These are phyloP conservation scores for Pogoniulus pusillus DNA, from an alignment of 2,797 vertebrate species.

Conservation along the genomic window DNA sequence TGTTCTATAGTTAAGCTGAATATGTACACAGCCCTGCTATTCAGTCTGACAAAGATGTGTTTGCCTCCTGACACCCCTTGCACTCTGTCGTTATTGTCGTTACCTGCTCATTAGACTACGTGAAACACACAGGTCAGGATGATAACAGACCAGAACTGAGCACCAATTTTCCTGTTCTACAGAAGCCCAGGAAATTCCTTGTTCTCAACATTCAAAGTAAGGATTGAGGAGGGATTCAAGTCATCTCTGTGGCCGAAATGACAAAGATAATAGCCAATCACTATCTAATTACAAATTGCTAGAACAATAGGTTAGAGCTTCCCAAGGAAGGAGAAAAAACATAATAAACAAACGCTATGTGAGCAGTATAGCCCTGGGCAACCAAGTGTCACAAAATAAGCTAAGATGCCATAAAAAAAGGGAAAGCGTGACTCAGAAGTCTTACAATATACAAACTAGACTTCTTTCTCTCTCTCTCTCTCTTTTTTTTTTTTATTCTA, in stretches of 20 bases:
- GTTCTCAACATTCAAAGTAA: not conserved
- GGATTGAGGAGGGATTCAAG: not conserved
- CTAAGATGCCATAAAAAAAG: not conserved
- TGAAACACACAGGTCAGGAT: not conserved
- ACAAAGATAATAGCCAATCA: not conserved
- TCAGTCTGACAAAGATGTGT: not conserved
- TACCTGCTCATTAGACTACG: not conserved
- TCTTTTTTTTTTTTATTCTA: not conserved
- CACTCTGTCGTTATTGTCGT: not conserved
- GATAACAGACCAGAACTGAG: not conserved
- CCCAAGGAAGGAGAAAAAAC: not conserved
- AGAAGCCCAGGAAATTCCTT: not conserved
- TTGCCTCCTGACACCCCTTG: not conserved
- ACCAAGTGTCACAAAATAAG: not conserved
- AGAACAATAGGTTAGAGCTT: not conserved
- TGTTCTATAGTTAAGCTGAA: not conserved
- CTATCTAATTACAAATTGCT: not conserved
- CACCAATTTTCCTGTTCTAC: not conserved
- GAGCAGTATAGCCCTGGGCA: not conserved
- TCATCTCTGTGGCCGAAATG: not conserved
- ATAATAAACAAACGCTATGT: fast-evolving
- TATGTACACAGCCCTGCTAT: not conserved
- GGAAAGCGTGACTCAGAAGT: not conserved
- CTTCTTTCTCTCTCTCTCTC: fast-evolving
- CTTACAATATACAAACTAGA: not conserved